phyloP scores from a whole-genome alignment of 2,888 invertebrate genomes.

The Iselma pallidipennis region DNA sequence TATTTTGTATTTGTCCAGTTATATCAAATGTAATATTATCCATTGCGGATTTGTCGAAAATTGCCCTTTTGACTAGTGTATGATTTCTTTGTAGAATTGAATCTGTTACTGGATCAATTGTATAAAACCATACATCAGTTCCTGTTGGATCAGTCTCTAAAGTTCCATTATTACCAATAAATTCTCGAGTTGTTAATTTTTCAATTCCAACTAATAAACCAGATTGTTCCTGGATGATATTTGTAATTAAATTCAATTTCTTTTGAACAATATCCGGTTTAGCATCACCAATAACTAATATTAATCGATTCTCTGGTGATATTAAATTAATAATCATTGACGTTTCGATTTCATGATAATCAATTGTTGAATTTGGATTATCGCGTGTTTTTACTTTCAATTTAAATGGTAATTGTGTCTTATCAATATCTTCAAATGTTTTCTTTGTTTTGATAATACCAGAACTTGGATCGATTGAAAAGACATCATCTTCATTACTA shows the following conservation, averaged over 20 bases:
- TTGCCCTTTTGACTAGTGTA: conserved; percentile 65
- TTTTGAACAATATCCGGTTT: conserved; percentile 69
- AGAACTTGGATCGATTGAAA: conserved; percentile 71
- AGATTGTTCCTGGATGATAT: conserved; percentile 71
- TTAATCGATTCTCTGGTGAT: conserved; percentile 74
- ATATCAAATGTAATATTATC: conserved; percentile 71
- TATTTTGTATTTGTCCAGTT: conserved; percentile 69
- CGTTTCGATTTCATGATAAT: conserved; percentile 66
- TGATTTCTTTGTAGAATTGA: conserved; percentile 74
- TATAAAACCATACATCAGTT: conserved; percentile 87
- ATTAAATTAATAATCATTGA: conserved; percentile 79
- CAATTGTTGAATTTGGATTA: conserved; percentile 67
- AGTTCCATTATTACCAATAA: conserved; percentile 73
- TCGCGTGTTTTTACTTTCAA: conserved; percentile 75
- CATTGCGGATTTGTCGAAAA: conserved; percentile 66
- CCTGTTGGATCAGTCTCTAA: conserved; percentile 71
- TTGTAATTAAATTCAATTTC: conserved; percentile 61
- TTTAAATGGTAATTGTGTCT: conserved; percentile 70
- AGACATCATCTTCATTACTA: conserved; percentile 65
- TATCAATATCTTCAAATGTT: conserved; percentile 70
- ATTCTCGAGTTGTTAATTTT: conserved; percentile 78
- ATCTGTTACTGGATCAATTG: conserved; percentile 78
- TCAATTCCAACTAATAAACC: conserved; percentile 81
- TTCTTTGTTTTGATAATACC: conserved; percentile 78
- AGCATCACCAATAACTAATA: conserved; percentile 75